These are phyloP conservation scores for Machimus rusticus DNA, from an alignment of 2,888 invertebrate genomes.

Conservation along the genomic window DNA sequence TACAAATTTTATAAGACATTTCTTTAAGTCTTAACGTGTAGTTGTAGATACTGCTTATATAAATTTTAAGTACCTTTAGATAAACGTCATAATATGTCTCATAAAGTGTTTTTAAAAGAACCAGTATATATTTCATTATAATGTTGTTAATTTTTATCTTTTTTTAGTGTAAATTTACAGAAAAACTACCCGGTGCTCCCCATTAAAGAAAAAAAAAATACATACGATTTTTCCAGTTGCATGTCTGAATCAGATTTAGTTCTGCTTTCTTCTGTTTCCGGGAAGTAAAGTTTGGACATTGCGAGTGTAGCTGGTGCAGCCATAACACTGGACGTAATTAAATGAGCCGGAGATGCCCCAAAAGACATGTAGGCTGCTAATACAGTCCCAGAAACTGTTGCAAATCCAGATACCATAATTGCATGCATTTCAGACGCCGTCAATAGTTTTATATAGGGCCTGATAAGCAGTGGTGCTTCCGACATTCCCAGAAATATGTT, in stretches of 20 bases:
- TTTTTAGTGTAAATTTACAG: no score
- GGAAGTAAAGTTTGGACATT: conserved; percentile 88
- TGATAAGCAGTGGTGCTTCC: conserved; percentile 88
- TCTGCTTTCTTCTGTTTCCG: conserved; percentile 84
- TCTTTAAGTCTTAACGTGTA: no score
- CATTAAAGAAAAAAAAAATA: conserved; percentile 36
- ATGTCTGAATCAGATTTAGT: conserved; percentile 79
- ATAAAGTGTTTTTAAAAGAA: no score
- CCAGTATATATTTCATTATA: no score
- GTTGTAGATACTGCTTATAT: no score
- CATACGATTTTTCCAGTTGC: conserved; percentile 73
- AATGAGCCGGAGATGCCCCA: conserved; percentile 85
- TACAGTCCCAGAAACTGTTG: conserved; percentile 93
- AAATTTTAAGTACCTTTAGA: no score
- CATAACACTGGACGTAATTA: conserved; percentile 95
- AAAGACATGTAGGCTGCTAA: conserved; percentile 91
- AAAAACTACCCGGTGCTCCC: no score
- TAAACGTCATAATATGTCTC: no score
- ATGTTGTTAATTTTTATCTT: no score
- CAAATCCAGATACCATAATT: conserved; percentile 93
- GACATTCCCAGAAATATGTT: conserved; percentile 95
- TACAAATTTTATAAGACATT: no score
- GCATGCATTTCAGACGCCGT: conserved; percentile 93
- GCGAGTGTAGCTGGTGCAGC: conserved; percentile 94
- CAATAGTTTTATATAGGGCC: conserved; percentile 81